Evolutionary conservation across 2,888 invertebrate species (phyloP), one percentile per base, ranked within the genome.

Genomic region (Eupithecia insigniata): DNA sequence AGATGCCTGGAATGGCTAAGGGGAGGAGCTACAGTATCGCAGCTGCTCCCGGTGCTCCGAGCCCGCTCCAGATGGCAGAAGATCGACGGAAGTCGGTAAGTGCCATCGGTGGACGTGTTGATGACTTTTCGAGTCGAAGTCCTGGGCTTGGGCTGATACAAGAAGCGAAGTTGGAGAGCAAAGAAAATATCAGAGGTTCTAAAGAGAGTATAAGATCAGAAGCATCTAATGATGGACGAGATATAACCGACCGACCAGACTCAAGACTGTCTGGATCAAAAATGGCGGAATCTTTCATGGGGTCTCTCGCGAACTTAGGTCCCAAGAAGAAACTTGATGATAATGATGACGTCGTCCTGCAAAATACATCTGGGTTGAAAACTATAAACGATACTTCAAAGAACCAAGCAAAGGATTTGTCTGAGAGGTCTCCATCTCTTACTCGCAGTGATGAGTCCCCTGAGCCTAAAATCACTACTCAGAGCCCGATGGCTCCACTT

Each of bases 21-120:
- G 92, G 92, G 39, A 91, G 95, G 83, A 95, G 95, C 81, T 95
- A 87, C 76, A 95, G 95, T 79, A 92, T 95, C 78, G 92, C 94
- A 71, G 94, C 94, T 39, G 94, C 94, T 78, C 90, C 93, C 60
- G 93, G 93, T 28, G 87, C 94, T 75, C 91, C 92, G 60, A 92
- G 92, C 78, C 91, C 92, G 39, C 84, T 92, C 66, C 91, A 92
- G 82, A 76, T 87, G 75, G 93, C 94, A 76, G 95, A 95, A 78
- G 95, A 95, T 82, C 87, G 95, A 67, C 87, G 95, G 74, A 92
- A 93, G 80, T 95, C 95, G 8, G 88, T 94, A 18, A 95, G 94
- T 80, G 89, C 93, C 68, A 87, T 95, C 43, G 92, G 95, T 58
- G 92, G 92, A 30, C 87, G 85, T 75, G 84, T 88, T 34, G 93